Percentiles rank a stretch among this genome's conserved stretches.
phyloP scores from a whole-genome alignment of 2,888 invertebrate species.

The Linhomoeus sp. region DNA sequence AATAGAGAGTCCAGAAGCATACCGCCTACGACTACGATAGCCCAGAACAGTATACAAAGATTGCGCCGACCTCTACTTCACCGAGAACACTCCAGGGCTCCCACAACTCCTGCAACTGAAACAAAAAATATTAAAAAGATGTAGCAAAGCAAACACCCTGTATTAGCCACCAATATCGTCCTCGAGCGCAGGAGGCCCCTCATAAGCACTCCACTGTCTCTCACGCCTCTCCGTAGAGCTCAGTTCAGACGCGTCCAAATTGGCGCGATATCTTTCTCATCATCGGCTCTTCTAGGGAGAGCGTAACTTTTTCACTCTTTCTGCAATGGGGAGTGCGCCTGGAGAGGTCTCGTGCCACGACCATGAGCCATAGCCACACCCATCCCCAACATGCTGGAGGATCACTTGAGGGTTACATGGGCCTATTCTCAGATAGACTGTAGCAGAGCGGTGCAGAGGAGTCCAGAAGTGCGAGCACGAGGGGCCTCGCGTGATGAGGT shows the following conservation, averaged over 20 bases:
- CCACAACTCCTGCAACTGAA: slow-evolving; percentile 30
- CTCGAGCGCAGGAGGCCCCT: too few relatives aligned
- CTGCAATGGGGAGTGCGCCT: slow-evolving; percentile 34
- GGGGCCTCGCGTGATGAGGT: slow-evolving; percentile 10
- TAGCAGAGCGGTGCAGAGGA: slow-evolving; percentile 29
- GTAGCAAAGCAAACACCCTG: too few relatives aligned
- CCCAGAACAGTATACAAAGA: slow-evolving; percentile 16
- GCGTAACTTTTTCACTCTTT: slow-evolving; percentile 21
- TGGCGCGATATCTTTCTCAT: too few relatives aligned
- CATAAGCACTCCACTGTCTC: too few relatives aligned
- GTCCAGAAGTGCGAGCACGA: slow-evolving; percentile 33
- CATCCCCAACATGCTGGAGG: slow-evolving; percentile 32
- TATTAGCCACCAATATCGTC: too few relatives aligned
- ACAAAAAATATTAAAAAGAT: too few relatives aligned
- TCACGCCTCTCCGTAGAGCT: too few relatives aligned
- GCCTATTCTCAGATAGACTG: slow-evolving; percentile 27
- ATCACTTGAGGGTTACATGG: slow-evolving; percentile 27
- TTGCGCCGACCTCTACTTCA: slow-evolving; percentile 29
- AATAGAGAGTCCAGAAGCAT: slow-evolving; percentile 25
- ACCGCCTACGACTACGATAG: slow-evolving; percentile 17
- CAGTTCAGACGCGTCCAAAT: too few relatives aligned
- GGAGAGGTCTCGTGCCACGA: slow-evolving; percentile 33
- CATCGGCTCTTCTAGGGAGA: neutral
- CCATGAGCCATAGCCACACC: slow-evolving; percentile 35
- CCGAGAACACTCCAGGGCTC: slow-evolving; percentile 31